Percentiles rank a stretch among this genome's conserved stretches.
Evolutionary conservation across 2,797 vertebrate genomes (phyloP).

Genomic region (Thaleichthys pacificus): DNA sequence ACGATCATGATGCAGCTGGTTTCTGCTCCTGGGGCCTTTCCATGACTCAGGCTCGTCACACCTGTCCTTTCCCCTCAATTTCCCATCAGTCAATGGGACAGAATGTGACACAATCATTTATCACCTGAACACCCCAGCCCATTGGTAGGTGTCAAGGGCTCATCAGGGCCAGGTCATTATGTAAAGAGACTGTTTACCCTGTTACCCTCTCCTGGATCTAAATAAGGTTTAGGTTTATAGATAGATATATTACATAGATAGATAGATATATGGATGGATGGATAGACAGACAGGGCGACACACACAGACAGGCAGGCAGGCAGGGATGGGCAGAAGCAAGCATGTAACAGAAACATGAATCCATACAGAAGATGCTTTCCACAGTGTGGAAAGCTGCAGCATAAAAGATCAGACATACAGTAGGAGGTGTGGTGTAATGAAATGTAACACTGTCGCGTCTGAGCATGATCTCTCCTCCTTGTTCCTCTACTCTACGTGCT

Average conservation of each 20-base stretch:
- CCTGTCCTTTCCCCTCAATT: conserved; percentile 2
- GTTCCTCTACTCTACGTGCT: not conserved
- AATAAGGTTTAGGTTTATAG: too few relatives aligned
- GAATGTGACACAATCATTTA: not conserved
- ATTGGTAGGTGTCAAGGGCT: not conserved
- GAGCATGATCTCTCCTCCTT: not conserved
- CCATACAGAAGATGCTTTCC: not conserved
- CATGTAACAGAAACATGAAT: not conserved
- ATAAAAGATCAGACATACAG: not conserved
- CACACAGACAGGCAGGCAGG: not conserved
- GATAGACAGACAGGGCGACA: too few relatives aligned
- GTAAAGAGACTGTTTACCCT: too few relatives aligned
- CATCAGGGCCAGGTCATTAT: too few relatives aligned
- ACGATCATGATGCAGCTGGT: not conserved
- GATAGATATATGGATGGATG: not conserved
- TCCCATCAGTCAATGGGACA: conserved; percentile 8
- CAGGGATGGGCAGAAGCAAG: not conserved
- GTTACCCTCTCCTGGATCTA: too few relatives aligned
- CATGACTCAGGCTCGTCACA: not conserved
- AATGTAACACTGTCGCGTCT: too few relatives aligned
- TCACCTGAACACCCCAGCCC: not conserved
- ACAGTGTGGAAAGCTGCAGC: not conserved
- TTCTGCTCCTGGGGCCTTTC: not conserved
- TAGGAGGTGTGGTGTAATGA: too few relatives aligned
- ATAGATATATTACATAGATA: too few relatives aligned